Evolutionary conservation across 2,888 invertebrate species (phyloP).

Genomic region (Ligdia adustata): DNA sequence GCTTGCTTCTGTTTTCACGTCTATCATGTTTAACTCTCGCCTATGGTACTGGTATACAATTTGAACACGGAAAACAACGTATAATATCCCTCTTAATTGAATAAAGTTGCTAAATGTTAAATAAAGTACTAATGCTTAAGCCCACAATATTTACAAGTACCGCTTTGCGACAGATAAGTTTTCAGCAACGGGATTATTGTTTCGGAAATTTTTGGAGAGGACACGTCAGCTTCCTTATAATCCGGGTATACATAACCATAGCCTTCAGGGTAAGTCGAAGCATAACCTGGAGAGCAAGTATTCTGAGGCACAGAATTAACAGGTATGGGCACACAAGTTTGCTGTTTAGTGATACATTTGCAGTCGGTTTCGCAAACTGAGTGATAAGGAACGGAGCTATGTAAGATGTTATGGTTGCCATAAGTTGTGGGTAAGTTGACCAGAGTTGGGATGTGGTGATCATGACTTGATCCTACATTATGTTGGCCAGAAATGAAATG

Average conservation of each 20-base stretch:
- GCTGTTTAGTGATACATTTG: slow-evolving; percentile 31
- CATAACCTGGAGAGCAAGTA: slow-evolving; percentile 4
- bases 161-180: slow-evolving; percentile 24
- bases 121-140: slow-evolving; percentile 9
- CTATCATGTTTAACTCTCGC: no score
- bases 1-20: no score
- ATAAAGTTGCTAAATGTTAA: background rate
- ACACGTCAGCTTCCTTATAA: background rate
- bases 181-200: slow-evolving; percentile 31
- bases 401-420: slow-evolving; percentile 25
- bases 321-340: slow-evolving; percentile 20
- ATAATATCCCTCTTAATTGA: no score
- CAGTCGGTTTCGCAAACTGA: slow-evolving; percentile 27
- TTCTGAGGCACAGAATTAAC: slow-evolving; percentile 27
- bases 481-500: no score
- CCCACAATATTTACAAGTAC: slow-evolving; percentile 16
- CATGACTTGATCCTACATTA: no score
- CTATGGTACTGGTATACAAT: no score
- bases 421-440: slow-evolving; percentile 17
- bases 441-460: slow-evolving; percentile 28
- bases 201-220: slow-evolving; percentile 19
- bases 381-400: slow-evolving; percentile 17
- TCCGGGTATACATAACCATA: slow-evolving; percentile 22
- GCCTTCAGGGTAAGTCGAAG: slow-evolving; percentile 23
- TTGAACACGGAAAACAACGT: no score